A percentile compares a stretch with the other conserved stretches of the same genome.
These are phyloP conservation scores for Corapipo altera DNA, from an alignment of 2,113 vertebrate species.

Conservation along the genomic window DNA sequence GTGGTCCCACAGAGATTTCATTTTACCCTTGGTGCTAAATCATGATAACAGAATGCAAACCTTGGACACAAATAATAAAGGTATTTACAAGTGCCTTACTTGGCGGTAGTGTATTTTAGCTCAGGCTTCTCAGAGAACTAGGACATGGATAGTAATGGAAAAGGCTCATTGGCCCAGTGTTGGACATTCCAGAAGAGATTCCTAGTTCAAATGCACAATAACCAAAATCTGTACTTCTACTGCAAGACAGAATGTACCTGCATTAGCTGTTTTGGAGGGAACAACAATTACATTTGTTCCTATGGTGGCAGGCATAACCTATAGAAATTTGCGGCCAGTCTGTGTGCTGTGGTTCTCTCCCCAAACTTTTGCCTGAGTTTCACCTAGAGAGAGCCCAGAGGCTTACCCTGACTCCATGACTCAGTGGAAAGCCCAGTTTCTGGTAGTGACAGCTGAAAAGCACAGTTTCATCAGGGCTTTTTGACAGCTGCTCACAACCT, in stretches of 20 bases:
- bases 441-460: not conserved
- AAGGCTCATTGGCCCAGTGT: not conserved
- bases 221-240: not conserved
- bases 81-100: not conserved
- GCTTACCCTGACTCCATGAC: fast-evolving
- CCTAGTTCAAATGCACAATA: not conserved
- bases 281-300: not conserved
- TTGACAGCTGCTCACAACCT: not conserved
- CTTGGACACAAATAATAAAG: not conserved
- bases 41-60: not conserved
- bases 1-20: not conserved
- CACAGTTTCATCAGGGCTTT: not conserved
- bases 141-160: no score
- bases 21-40: not conserved
- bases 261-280: not conserved
- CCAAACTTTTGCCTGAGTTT: not conserved
- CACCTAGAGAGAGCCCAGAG: not conserved
- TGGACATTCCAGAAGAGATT: not conserved
- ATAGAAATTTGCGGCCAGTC: not conserved
- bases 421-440: not conserved
- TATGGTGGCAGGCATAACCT: not conserved
- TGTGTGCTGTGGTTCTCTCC: not conserved
- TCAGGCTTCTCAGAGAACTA: not conserved
- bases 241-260: not conserved
- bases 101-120: not conserved